These are phyloP conservation scores for Lasioglossum leucozonium DNA, from an alignment of 2,888 invertebrate genomes.

Conservation along the genomic window DNA sequence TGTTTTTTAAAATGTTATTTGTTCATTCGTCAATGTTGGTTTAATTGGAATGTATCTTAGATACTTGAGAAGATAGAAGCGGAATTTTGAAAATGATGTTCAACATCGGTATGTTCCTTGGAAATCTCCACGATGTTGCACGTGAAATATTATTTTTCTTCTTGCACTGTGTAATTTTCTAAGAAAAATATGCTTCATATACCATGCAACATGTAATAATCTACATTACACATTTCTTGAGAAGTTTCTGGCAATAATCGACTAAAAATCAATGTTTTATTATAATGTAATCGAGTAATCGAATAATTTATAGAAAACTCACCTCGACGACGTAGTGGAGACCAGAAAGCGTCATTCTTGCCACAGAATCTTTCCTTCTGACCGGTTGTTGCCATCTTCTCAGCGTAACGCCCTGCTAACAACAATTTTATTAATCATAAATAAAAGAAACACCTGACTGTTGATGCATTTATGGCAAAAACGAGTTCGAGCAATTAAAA, in stretches of 20 bases:
- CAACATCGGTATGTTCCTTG: not conserved
- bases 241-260: not conserved
- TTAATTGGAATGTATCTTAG: too few relatives aligned
- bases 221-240: not conserved
- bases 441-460: not conserved
- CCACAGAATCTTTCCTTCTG: constrained; percentile 92
- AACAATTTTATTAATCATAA: constrained; percentile 69
- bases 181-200: not conserved
- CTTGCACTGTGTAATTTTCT: not conserved
- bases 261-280: not conserved
- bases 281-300: too few relatives aligned
- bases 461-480: not conserved
- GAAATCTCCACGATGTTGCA: not conserved
- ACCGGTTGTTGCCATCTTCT: constrained; percentile 84
- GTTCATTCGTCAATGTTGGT: too few relatives aligned
- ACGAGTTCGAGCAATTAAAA: not conserved
- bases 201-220: not conserved
- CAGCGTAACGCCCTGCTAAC: constrained; percentile 85
- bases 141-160: not conserved
- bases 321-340: constrained; percentile 92
- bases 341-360: constrained; percentile 92
- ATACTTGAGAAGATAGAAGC: too few relatives aligned
- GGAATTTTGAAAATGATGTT: not conserved
- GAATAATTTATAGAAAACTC: constrained; percentile 81
- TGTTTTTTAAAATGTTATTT: too few relatives aligned